Evolutionary conservation across 2,113 vertebrate species (phyloP), one percentile per base, ranked within the genome.

Genomic region (Clinocottus analis): DNA sequence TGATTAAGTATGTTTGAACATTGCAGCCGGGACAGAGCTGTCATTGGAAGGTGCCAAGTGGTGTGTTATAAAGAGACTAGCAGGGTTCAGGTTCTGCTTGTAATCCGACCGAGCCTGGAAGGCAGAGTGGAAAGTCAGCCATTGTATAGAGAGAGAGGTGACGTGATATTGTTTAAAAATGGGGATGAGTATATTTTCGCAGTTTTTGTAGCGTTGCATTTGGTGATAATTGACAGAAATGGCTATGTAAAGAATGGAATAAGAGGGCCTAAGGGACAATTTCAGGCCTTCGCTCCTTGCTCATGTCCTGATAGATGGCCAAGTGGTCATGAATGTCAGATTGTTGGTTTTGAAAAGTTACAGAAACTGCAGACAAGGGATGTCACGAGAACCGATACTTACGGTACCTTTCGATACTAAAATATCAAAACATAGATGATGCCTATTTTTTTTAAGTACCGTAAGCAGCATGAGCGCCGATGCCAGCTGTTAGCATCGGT

Each of bases 1-100:
- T 75, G 78, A 63, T 62, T 25, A 66, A 80, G 19, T 33, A 37
- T 76, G 65, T 68, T 64, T 27, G 29, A 47, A 58, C 27, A 47
- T 2, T 1, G 16, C 9, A 5, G 37, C 59, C 39, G 33, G 60
- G 31, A 43, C 19, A 16, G 61, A n/a, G 23, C 19, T 21, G 60
- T 73, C 58, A 41, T 10, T 63, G 31, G 31, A 63, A 27, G 70
- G 6, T 53, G 29, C 27, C 41, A 47, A 25, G 58, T 51, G 43
- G 8, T 6, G 29, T 53, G 45, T 39, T 31, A 11, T 23, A 11
- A 7, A 69, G 33, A 70, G 33, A 70, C 19, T 12, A 55, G n/a
- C 16, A 16, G 35, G 47, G 7, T 23, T 53, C 7, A 2, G 47
- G 31, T 25, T n/a, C 13, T n/a, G 27, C 17, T 51, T 29, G 27